Evolutionary conservation across 2,888 invertebrate genomes (phyloP).

Genomic region (Macaria liturata): DNA sequence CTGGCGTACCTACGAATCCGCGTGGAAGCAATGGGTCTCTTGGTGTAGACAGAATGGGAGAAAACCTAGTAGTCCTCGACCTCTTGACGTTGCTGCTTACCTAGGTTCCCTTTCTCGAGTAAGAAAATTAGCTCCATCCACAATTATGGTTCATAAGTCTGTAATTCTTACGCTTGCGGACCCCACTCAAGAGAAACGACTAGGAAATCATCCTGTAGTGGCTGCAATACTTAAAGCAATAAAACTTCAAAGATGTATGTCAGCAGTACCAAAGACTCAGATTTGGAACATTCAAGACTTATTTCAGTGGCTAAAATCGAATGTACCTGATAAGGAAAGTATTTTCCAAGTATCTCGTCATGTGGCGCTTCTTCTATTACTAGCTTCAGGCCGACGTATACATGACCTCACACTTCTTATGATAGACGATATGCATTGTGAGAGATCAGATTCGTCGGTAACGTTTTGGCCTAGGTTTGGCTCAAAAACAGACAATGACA

Average conservation of each 20-base stretch:
- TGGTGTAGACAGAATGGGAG: conserved; percentile 28
- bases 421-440: neutral
- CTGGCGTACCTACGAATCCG: conserved; percentile 22
- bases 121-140: conserved; percentile 22
- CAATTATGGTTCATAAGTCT: conserved; percentile 32
- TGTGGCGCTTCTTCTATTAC: conserved; percentile 3
- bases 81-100: conserved; percentile 23
- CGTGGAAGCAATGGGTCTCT: conserved; percentile 31
- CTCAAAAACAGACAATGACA: conserved; percentile 9
- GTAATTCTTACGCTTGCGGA: conserved; percentile 24
- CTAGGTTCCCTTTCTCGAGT: conserved; percentile 13
- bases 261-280: neutral
- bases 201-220: neutral
- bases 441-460: neutral
- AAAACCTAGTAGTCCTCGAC: conserved; percentile 25
- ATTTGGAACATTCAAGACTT: neutral
- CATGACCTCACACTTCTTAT: conserved; percentile 12
- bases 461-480: conserved; percentile 13
- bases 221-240: neutral
- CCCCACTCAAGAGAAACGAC: conserved; percentile 5
- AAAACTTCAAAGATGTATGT: neutral
- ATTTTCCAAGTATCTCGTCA: conserved; percentile 8
- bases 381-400: conserved; percentile 5
- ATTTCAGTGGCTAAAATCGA: neutral
- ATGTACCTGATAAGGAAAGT: neutral